Base-by-base conservation (phyloP, 1,140 invertebrate genomes). In the Orchesella cincta region DNA sequence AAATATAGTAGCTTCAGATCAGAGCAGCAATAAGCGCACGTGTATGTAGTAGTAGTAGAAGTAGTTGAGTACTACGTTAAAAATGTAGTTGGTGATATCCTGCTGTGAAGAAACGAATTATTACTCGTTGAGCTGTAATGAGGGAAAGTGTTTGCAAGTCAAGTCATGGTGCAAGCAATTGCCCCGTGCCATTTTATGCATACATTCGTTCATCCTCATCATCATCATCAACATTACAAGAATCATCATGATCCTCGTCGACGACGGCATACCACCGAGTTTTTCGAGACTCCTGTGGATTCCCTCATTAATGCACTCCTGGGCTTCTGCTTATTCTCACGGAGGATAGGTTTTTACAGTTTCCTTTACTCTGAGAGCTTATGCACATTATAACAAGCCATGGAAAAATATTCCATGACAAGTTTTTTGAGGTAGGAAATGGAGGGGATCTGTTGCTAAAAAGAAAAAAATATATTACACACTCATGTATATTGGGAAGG, bases 231-330 rank as follows among this genome's bases (percentile, higher is more conserved):
- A n/a, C 52, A 23, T 57, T 18, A 8, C 39, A 8, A 46, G 5
- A 46, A 3, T 57, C 31, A 5, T 67, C 62, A 29, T 31, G 8
- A 67, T 67, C 31, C 3, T 31, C 26, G 62, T 12, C 62, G 62
- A 67, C 62, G 62, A 67, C 62, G 62, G 62, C 62, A 67, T 33
- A 67, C 62, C 62, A 67, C 62, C 62, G 62, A 67, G 62, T 67
- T 67, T 67, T 67, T 67, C 31, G 74, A 76, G 70, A 71, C 78
- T 80, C 77, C 78, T 79, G 78, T 73, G 76, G 79, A 29, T 75
- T 79, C 77, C 76, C 81, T 80, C 79, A 79, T 80, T 82, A 80
- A 80, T 80, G 78, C 79, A 80, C 81, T 80, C 81, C 79, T 80
- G 79, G 81, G 62, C 62, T 67, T 33, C 62, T 67, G 62, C 62